These are phyloP conservation scores for Cyphomyrus plagiostoma DNA, from an alignment of 2,113 vertebrate species.

Conservation along the genomic window DNA sequence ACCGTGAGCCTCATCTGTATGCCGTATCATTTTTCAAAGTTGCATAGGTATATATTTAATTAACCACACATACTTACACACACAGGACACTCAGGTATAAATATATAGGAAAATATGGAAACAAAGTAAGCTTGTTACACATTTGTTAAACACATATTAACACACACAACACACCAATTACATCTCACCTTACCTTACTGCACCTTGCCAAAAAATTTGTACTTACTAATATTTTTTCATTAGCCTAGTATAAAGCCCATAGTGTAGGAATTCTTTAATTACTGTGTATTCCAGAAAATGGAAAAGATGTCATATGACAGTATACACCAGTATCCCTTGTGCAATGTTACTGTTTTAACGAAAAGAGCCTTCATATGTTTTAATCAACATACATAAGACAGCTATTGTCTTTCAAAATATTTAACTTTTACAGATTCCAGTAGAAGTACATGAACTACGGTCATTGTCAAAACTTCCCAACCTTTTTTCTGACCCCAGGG, in stretches of 20 bases:
- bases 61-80: not conserved
- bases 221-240: not conserved
- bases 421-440: not conserved
- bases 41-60: not conserved
- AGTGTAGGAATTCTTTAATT: not conserved
- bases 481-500: not conserved
- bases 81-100: not conserved
- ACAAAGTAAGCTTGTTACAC: not conserved
- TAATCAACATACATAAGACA: not conserved
- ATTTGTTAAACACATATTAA: not conserved
- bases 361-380: not conserved
- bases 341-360: not conserved
- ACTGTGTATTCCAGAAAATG: not conserved
- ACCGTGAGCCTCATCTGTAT: not conserved
- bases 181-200: not conserved
- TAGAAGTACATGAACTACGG: not conserved
- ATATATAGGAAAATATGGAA: not conserved
- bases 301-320: not conserved
- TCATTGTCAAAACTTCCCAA: not conserved
- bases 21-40: not conserved
- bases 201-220: not conserved
- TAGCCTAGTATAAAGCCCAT: not conserved
- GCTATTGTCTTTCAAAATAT: not conserved
- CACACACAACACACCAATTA: not conserved
- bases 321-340: not conserved